phyloP scores from a whole-genome alignment of 1,140 invertebrate genomes.

The Leptopilina clavipes region DNA sequence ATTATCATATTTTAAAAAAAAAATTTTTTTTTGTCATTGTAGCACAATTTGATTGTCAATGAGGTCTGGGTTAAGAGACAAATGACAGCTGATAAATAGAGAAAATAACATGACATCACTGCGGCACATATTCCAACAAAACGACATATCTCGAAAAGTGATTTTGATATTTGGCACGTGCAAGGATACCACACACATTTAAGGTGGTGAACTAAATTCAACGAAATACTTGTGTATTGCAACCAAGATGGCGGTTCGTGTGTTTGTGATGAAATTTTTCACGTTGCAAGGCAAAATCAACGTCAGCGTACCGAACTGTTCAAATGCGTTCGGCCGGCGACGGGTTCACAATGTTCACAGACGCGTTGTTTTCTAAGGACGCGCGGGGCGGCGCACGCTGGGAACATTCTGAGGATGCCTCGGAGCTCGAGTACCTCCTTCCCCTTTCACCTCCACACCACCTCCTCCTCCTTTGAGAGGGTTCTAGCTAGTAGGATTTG shows the following conservation, averaged over 20 bases:
- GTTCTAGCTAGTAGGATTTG: conserved; percentile 17
- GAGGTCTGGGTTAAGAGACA: not conserved
- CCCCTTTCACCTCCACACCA: conserved; percentile 28
- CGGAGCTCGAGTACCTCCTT: conserved; percentile 26
- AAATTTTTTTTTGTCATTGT: no score
- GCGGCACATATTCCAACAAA: conserved; percentile 35
- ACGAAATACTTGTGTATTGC: conserved; percentile 58
- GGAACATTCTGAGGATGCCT: conserved; percentile 33
- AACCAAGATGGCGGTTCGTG: conserved; percentile 58
- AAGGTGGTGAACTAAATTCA: conserved; percentile 47
- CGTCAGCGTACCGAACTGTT: conserved; percentile 62
- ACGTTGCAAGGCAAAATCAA: conserved; percentile 59
- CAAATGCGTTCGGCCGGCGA: conserved; percentile 54
- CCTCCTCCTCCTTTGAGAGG: conserved; percentile 39
- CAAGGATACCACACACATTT: conserved; percentile 13
- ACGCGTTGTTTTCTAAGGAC: conserved; percentile 62
- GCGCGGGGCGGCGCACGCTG: conserved; percentile 50
- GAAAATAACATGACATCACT: conserved; percentile 33
- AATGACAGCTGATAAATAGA: conserved; percentile 12
- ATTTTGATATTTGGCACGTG: not conserved
- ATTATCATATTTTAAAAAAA: not conserved
- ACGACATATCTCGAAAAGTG: conserved; percentile 12
- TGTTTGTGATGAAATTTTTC: conserved; percentile 49
- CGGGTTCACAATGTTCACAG: conserved; percentile 61
- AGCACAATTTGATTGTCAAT: no score